Evolutionary conservation across 92 coral and sea anemone species (phyloP).

Genomic region (Epizoanthus illoricatus): DNA sequence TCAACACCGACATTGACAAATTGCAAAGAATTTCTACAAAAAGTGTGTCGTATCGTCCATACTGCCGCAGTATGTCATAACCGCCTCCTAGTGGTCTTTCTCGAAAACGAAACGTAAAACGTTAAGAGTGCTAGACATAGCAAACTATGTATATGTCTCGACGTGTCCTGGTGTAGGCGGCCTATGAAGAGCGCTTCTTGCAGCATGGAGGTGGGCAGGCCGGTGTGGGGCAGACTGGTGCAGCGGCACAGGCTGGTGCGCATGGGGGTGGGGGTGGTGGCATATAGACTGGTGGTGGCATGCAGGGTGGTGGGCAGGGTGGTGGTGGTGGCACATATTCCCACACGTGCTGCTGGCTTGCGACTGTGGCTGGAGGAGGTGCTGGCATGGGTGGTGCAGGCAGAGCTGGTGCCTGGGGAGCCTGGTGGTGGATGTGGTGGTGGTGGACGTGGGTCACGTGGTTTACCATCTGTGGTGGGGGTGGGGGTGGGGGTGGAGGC

Average conservation of each 20-base stretch:
- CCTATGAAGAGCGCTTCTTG: conserved; percentile 78
- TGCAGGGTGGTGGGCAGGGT: conserved; percentile 74
- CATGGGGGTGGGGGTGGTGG: conserved; percentile 50
- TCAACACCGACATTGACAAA: conserved; percentile 21
- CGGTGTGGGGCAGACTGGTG: conserved; percentile 61
- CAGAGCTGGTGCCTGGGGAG: conserved; percentile 77
- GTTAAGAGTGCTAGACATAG: conserved; percentile 29
- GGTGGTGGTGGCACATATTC: conserved; percentile 90
- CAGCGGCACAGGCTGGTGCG: conserved; percentile 51
- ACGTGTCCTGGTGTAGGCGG: conserved; percentile 9
- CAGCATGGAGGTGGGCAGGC: conserved; percentile 73
- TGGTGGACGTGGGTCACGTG: conserved; percentile 83
- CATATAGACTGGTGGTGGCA: conserved; percentile 60
- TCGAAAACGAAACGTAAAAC: conserved; percentile 33
- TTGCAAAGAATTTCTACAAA: conserved; percentile 28
- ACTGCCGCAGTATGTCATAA: conserved; percentile 27
- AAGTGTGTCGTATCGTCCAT: conserved; percentile 25
- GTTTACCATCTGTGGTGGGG: conserved; percentile 87
- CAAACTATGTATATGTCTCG: conserved; percentile 21
- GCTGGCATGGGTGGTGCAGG: conserved; percentile 80
- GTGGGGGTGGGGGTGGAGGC: conserved; percentile 93
- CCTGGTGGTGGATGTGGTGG: conserved; percentile 86
- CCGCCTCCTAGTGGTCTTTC: conserved; percentile 3
- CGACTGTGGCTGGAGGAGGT: conserved; percentile 90
- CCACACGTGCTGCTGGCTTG: conserved; percentile 93